A percentile compares a stretch with the other conserved stretches of the same genome.
These are phyloP conservation scores for Tenualosa thibaudeaui DNA, from an alignment of 2,797 vertebrate genomes.

Conservation along the genomic window DNA sequence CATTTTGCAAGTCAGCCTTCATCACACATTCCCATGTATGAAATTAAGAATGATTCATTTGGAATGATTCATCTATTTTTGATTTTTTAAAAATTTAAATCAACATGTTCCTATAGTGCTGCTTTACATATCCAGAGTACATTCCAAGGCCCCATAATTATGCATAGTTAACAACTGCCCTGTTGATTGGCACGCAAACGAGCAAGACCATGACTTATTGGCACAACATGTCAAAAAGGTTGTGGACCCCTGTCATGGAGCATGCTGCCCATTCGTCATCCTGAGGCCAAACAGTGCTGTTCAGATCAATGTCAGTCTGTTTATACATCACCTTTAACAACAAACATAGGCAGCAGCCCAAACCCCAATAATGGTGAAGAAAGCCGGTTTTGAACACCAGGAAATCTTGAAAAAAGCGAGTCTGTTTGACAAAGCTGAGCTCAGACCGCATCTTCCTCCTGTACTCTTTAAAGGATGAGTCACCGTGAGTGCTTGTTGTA, in stretches of 20 bases:
- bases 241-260: not conserved
- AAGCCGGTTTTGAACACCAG: not conserved
- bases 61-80: too few species aligned
- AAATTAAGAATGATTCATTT: too few species aligned
- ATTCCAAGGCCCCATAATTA: too few species aligned
- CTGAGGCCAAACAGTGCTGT: not conserved
- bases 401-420: not conserved
- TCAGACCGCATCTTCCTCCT: not conserved
- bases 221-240: too few species aligned
- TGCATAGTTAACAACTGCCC: too few species aligned
- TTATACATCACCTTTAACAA: not conserved
- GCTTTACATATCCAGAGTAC: too few species aligned
- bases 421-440: not conserved
- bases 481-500: not conserved
- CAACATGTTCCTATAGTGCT: too few species aligned
- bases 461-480: not conserved
- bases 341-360: not conserved
- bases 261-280: not conserved
- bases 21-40: too few species aligned
- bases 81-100: too few species aligned
- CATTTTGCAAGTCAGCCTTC: too few species aligned
- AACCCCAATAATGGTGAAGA: not conserved
- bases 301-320: not conserved
- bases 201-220: too few species aligned
- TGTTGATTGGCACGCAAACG: too few species aligned